Base-by-base conservation (phyloP, 2,888 invertebrate species). In the Lysandra bellargus region DNA sequence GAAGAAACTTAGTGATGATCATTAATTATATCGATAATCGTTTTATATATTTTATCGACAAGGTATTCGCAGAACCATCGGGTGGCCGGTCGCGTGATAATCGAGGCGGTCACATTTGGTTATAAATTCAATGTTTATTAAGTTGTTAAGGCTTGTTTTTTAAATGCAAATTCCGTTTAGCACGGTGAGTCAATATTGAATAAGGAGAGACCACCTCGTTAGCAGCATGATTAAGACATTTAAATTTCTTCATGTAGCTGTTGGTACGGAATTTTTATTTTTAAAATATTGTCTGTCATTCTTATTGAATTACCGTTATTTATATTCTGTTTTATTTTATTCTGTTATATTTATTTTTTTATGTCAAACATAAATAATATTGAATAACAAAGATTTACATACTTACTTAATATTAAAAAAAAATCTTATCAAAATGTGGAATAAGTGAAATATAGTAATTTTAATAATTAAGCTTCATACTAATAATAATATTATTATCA, bases 81-180 rank as follows among this genome's bases (percentile, higher is more conserved):
- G 84, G 84, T 84, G 84, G 84, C 83, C 84, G 61, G 83, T 83
- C 33, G 69, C 17, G 76, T 57, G 61, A 23, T 75, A 75, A 75
- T 75, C 75, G 75, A 49, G 44, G 75, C 75, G 49, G 75, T 75
- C 75, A 49, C 23, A 75, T 75, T 75, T 49, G 44, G 75, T 75
- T 44, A 75, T 49, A 49, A 75, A 75, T 49, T 75, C 79, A 73
- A 72, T 78, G 78, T 79, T 78, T 78, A 80, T 78, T 78, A 72
- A 75, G 79, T 78, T 72, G 78, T 81, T 78, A 77, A 40, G 76
- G 49, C 76, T 76, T 49, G 75, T 75, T 75, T 75, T 40, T 76
- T 57, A 57, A 57, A 57, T 57, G 76, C 53, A 76, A 76, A 76
- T 76, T 57, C 76, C 76, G 76, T 75, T 75, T 75, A 49, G 49